A percentile compares a stretch with the other conserved stretches of the same genome.
phyloP scores from a whole-genome alignment of 2,797 vertebrate species.

The Danio jaintianensis region DNA sequence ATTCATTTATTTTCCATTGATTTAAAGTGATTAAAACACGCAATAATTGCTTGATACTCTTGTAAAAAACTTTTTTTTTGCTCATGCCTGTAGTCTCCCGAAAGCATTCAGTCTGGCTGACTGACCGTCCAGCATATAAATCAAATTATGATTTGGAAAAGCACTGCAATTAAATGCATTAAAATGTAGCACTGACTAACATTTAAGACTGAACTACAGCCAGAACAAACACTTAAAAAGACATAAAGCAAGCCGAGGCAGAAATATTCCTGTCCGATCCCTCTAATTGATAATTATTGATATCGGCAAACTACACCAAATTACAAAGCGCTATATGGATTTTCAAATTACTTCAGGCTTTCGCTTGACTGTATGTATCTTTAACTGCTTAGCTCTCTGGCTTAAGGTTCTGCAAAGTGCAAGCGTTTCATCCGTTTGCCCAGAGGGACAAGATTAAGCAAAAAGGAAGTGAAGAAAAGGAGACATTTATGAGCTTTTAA shows the following conservation, averaged over 20 bases:
- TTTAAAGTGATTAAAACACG: not conserved
- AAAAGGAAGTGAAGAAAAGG: constrained; percentile 74
- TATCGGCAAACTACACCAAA: not conserved
- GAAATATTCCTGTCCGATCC: not conserved
- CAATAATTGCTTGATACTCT: not conserved
- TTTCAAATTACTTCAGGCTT: not conserved
- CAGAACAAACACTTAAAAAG: constrained; percentile 15
- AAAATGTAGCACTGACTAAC: constrained; percentile 11
- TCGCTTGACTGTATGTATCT: not conserved
- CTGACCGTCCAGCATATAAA: constrained; percentile 25
- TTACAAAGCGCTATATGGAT: not conserved
- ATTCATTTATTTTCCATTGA: not conserved
- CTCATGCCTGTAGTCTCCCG: not conserved
- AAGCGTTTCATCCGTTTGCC: constrained; percentile 62
- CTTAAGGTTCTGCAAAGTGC: constrained; percentile 53
- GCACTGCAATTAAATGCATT: not conserved
- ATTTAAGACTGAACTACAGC: constrained; percentile 5
- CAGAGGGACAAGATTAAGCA: constrained; percentile 60
- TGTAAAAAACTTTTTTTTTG: not conserved
- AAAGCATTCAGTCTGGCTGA: not conserved
- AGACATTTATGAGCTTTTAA: constrained; percentile 80
- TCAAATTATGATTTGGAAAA: constrained; percentile 14
- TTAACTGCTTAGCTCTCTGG: constrained; percentile 15
- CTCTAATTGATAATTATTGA: not conserved
- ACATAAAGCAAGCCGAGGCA: constrained; percentile 10